Conservation (phyloP, 2,797 vertebrate species). For the Lithobates sylvaticus region DNA sequence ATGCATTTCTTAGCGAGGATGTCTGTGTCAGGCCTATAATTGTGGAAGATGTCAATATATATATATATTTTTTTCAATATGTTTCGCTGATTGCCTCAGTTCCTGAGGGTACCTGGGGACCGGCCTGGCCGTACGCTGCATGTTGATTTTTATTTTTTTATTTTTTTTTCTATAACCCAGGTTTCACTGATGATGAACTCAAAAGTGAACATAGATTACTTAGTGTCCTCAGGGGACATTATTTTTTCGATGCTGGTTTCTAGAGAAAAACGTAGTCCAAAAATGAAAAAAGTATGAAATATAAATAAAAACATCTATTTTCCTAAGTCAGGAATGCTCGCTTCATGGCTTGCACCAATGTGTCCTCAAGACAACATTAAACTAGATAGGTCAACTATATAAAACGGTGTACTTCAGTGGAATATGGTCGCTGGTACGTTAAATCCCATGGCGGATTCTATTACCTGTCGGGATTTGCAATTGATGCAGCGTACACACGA, state of each 20-base stretch:
- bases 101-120: conserved; percentile 18
- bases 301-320: not conserved
- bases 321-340: not conserved
- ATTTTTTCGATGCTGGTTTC: not conserved
- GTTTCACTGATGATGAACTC: conserved; percentile 32
- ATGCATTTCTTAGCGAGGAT: conserved; percentile 18
- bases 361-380: too few species aligned
- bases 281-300: not conserved
- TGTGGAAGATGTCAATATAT: conserved; percentile 46
- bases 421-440: too few species aligned
- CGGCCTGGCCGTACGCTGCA: not conserved
- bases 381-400: too few species aligned
- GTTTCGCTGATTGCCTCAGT: conserved; percentile 48
- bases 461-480: too few species aligned
- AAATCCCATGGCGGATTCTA: too few species aligned
- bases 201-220: conserved; percentile 16
- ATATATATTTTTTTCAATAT: conserved; percentile 39
- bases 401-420: too few species aligned
- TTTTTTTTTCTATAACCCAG: conserved; percentile 13
- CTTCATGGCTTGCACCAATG: too few species aligned
- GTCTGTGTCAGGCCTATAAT: conserved; percentile 42
- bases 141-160: not conserved
- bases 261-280: not conserved
- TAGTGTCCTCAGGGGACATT: not conserved
- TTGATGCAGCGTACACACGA: too few species aligned